Evolutionary conservation across 1,140 invertebrate species (phyloP).

Genomic region (Ooceraea biroi): DNA sequence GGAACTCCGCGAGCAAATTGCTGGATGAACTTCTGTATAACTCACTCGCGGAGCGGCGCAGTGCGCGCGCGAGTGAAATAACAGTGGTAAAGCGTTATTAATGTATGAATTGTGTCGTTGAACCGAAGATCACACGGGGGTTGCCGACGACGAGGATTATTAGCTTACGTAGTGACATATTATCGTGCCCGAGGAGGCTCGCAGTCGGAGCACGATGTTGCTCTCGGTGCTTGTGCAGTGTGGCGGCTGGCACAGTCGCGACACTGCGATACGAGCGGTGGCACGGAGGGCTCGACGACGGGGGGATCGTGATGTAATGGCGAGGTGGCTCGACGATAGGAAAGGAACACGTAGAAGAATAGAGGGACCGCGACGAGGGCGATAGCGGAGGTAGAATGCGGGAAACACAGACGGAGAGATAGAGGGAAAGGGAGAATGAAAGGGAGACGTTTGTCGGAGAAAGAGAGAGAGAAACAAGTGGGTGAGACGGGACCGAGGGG

Average conservation of each 20-base stretch:
- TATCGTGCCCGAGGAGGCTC: conserved; percentile 69
- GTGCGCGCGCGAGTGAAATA: conserved; percentile 66
- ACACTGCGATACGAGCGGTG: conserved; percentile 34
- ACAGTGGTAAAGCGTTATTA: conserved; percentile 71
- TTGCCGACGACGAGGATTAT: conserved; percentile 73
- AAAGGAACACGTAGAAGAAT: conserved; percentile 48
- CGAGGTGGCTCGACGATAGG: conserved; percentile 42
- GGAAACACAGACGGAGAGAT: conserved; percentile 59
- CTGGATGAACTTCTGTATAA: conserved; percentile 61
- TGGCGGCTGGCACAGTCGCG: conserved; percentile 21
- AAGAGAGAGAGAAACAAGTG: conserved; percentile 33
- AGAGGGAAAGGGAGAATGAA: conserved; percentile 17
- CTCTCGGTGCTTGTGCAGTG: conserved; percentile 39
- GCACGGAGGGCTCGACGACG: conserved; percentile 20
- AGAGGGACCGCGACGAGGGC: conserved; percentile 28
- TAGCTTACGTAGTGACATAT: conserved; percentile 66
- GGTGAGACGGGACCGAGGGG: conserved; percentile 65
- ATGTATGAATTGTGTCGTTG: conserved; percentile 63
- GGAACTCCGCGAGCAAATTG: conserved; percentile 45
- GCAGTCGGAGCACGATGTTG: conserved; percentile 54
- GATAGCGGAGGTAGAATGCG: background rate
- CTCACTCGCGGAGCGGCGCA: conserved; percentile 8
- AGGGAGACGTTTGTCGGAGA: background rate
- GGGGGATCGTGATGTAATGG: conserved; percentile 62
- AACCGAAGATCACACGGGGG: conserved; percentile 67